phyloP scores from a whole-genome alignment of 2,113 vertebrate species.

The Erpornis zantholeuca region DNA sequence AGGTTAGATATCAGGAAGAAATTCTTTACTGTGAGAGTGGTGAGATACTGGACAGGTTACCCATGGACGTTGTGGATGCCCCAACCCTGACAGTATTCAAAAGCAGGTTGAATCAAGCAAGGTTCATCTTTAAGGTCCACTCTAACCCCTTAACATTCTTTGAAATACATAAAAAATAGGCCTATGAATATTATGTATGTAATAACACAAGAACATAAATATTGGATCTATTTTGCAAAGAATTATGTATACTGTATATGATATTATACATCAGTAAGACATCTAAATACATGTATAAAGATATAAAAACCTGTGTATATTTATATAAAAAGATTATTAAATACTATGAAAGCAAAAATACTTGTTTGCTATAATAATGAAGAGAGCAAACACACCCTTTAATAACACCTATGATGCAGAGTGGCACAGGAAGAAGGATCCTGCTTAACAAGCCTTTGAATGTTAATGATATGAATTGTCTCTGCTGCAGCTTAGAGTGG shows the following conservation, averaged over 20 bases:
- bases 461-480: not conserved
- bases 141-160: not conserved
- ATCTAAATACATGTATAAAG: not conserved
- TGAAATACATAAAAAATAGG: not conserved
- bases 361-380: not conserved
- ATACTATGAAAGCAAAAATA: not conserved
- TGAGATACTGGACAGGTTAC: not conserved
- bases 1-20: not conserved
- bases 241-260: not conserved
- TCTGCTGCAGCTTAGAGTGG: not conserved
- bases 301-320: not conserved
- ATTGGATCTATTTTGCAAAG: not conserved
- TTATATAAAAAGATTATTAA: not conserved
- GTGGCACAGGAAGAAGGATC: not conserved
- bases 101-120: not conserved
- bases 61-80: fast-evolving
- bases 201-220: not conserved
- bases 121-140: not conserved
- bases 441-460: not conserved
- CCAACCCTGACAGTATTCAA: not conserved
- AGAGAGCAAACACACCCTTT: not conserved
- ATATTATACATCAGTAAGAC: not conserved
- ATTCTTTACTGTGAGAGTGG: not conserved
- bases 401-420: not conserved
- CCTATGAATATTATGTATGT: not conserved